Percentiles rank a stretch among this genome's conserved stretches.
phyloP scores from a whole-genome alignment of 2,797 vertebrate genomes.

The Nyctalus aviator region DNA sequence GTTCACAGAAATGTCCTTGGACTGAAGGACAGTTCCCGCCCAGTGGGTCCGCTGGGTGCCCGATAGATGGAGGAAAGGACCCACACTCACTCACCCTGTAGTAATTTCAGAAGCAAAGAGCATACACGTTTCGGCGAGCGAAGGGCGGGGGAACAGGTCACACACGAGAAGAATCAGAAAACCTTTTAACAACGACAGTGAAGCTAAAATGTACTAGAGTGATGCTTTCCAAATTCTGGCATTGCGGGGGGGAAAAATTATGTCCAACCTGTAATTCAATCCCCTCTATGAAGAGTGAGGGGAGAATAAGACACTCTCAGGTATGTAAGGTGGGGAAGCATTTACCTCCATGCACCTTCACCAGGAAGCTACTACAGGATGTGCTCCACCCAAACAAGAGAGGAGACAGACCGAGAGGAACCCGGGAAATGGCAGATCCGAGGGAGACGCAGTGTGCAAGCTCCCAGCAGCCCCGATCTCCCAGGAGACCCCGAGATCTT shows the following conservation, averaged over 20 bases:
- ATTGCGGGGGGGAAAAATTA: not conserved
- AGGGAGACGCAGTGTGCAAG: no score
- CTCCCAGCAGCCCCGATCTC: not conserved
- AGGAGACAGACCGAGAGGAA: not conserved
- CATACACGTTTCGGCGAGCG: not conserved
- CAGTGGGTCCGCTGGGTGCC: not conserved
- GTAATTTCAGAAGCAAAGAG: constrained; percentile 32
- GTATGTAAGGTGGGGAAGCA: not conserved
- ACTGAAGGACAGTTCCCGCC: not conserved
- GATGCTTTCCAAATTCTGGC: constrained; percentile 13
- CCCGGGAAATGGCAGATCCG: not conserved
- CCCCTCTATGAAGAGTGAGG: not conserved
- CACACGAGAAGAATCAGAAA: not conserved
- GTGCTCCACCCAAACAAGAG: not conserved
- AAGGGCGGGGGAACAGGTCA: not conserved
- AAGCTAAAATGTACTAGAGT: not conserved
- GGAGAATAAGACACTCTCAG: not conserved
- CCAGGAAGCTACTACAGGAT: not conserved
- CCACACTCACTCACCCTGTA: not conserved
- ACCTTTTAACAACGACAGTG: not conserved
- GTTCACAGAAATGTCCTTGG: not conserved
- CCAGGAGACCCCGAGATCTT: not conserved
- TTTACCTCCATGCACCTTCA: not conserved
- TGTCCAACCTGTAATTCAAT: not conserved
- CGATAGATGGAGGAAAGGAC: not conserved